These are phyloP conservation scores for Jacana jacana DNA, from an alignment of 2,113 vertebrate genomes.

Conservation along the genomic window DNA sequence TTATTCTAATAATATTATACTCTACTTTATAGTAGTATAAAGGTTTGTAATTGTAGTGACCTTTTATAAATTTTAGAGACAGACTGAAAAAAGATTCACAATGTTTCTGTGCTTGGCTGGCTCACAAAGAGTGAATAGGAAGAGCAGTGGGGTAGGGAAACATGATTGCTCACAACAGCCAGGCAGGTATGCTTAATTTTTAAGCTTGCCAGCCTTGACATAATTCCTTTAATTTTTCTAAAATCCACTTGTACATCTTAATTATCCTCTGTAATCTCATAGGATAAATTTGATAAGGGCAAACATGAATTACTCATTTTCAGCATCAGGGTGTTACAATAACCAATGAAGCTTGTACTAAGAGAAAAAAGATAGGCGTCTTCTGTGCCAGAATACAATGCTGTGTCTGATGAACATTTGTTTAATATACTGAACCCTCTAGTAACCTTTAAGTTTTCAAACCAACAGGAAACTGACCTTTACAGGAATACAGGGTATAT, in stretches of 20 bases:
- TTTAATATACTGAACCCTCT: neutral
- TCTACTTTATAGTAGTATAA: neutral
- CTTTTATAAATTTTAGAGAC: neutral
- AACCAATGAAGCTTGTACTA: neutral
- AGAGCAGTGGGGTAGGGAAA: neutral
- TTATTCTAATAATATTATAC: neutral
- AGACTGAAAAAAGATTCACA: neutral
- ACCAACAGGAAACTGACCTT: neutral
- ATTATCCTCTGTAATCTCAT: neutral
- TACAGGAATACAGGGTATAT: neutral
- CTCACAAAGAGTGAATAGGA: neutral
- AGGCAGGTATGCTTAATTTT: neutral
- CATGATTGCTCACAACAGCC: neutral
- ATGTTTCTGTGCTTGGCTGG: neutral
- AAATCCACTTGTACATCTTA: constrained; percentile 6
- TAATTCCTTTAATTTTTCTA: neutral
- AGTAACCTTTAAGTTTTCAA: neutral
- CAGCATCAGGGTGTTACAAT: neutral
- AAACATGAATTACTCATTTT: constrained; percentile 28
- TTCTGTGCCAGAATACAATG: neutral
- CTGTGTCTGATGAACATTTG: neutral
- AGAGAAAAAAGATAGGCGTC: neutral
- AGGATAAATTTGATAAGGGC: constrained; percentile 9
- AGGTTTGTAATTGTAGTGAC: neutral
- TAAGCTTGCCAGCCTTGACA: neutral